Base-by-base conservation (phyloP, 2,888 invertebrate species). In the Orthosia gothica region DNA sequence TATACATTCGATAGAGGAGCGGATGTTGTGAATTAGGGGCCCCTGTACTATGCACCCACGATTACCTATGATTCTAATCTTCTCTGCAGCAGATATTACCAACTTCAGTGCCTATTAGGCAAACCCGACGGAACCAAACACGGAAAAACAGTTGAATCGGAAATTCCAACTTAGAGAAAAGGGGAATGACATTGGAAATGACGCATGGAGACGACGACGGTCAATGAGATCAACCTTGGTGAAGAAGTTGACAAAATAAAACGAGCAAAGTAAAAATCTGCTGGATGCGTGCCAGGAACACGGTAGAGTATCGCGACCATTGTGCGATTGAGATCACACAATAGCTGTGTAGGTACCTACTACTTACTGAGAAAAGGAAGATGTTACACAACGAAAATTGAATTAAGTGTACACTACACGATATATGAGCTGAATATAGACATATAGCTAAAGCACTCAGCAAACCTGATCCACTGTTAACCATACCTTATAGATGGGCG, bases 161-260 rank as follows among this genome's bases (percentile, higher is more conserved):
- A 70, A 81, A 86, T 77, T 70, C 71, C 70, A 67, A 71, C 76
- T 82, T 75, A 87, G 83, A n/a, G 78, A 77, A 88, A 89, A 91
- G 91, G 89, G 89, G 89, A 92, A 92, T 90, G 92, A 91, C 93
- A 92, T 93, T 92, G 91, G 89, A 87, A 83, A 87, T 85, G 86
- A 89, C 88, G 88, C 86, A 76, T 63, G 52, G 20, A 64, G 68
- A 77, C 72, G 69, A 86, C 89, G 85, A 86, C 87, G 86, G 90
- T 89, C 91, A 93, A 92, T 93, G 88, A 90, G 86, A 89, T 83
- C 89, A 92, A 92, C 94, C 94, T 94, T 94, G 94, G 85, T 84
- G 84, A 86, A 85, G 90, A 93, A 93, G 93, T 94, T 95, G 94
- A 94, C 94, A 94, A 94, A 94, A 92, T 92, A 91, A 87, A 88